phyloP scores from a whole-genome alignment of 2,797 vertebrate species.

The Lophius americanus region DNA sequence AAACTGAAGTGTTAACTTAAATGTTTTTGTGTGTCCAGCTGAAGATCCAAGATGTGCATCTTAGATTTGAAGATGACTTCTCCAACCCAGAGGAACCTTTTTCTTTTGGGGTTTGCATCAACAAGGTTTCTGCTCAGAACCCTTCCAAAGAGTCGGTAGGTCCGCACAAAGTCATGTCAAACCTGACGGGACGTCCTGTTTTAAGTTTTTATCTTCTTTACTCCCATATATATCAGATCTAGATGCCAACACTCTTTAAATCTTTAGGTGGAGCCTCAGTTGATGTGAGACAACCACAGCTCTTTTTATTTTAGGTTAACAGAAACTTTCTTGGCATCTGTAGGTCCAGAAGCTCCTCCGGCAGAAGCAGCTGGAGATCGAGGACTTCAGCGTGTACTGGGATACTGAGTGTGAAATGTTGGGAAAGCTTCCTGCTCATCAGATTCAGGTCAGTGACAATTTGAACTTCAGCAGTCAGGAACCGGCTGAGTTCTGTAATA shows the following conservation, averaged over 20 bases:
- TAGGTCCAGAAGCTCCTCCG: conserved; percentile 90
- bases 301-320: neutral
- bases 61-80: conserved; percentile 93
- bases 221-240: neutral
- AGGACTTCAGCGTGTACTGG: conserved; percentile 96
- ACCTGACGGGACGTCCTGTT: too few relatives aligned
- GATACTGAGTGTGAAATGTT: conserved; percentile 88
- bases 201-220: too few relatives aligned
- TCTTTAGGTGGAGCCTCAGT: neutral
- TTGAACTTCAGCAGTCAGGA: neutral
- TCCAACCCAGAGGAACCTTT: conserved; percentile 88
- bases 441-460: conserved; percentile 87
- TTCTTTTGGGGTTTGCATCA: conserved; percentile 94
- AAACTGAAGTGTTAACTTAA: conserved; percentile 2
- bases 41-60: conserved; percentile 95
- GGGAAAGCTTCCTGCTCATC: conserved; percentile 87
- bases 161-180: neutral
- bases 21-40: conserved; percentile 76
- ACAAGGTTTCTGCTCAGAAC: conserved; percentile 94
- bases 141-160: conserved; percentile 88
- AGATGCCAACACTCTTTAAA: too few relatives aligned
- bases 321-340: conserved; percentile 1
- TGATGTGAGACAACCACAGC: neutral
- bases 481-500: neutral
- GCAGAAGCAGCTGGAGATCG: conserved; percentile 93